Percentiles rank a stretch among this genome's conserved stretches.
These are phyloP conservation scores for Fistularia commersonii DNA, from an alignment of 2,797 vertebrate species.

Conservation along the genomic window DNA sequence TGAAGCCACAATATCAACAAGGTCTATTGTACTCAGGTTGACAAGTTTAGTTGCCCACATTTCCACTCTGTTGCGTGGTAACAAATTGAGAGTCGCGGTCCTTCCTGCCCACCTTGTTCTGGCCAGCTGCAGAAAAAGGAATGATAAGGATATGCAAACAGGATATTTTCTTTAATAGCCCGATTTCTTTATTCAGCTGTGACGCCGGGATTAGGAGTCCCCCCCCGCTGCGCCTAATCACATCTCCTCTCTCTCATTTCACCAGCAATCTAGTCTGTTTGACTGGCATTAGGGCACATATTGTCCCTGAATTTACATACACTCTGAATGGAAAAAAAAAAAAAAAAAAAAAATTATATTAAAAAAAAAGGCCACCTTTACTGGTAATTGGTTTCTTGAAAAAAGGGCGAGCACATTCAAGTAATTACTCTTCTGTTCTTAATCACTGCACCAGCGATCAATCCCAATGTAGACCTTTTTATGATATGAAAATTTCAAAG, in stretches of 20 bases:
- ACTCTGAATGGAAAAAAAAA: not conserved
- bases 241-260: slow-evolving; percentile 58
- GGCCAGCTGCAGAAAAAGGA: slow-evolving; percentile 49
- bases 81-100: slow-evolving; percentile 40
- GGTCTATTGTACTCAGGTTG: slow-evolving; percentile 40
- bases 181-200: slow-evolving; percentile 62
- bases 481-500: too few relatives aligned
- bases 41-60: slow-evolving; percentile 52
- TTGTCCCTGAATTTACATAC: slow-evolving; percentile 17
- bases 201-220: slow-evolving; percentile 56
- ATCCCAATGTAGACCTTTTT: too few relatives aligned
- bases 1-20: slow-evolving; percentile 33
- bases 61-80: slow-evolving; percentile 48
- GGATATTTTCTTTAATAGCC: slow-evolving; percentile 56
- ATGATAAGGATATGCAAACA: slow-evolving; percentile 58
- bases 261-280: slow-evolving; percentile 56
- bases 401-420: too few relatives aligned
- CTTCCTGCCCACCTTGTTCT: slow-evolving; percentile 44
- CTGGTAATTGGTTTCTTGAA: too few relatives aligned
- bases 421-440: too few relatives aligned
- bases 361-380: not conserved
- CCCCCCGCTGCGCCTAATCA: slow-evolving; percentile 61
- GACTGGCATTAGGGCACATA: slow-evolving; percentile 26
- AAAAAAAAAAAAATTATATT: too few relatives aligned
- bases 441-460: too few relatives aligned